Evolutionary conservation across 2,888 invertebrate genomes (phyloP), one percentile per base, ranked within the genome.

Genomic region (Luperina nickerlii): DNA sequence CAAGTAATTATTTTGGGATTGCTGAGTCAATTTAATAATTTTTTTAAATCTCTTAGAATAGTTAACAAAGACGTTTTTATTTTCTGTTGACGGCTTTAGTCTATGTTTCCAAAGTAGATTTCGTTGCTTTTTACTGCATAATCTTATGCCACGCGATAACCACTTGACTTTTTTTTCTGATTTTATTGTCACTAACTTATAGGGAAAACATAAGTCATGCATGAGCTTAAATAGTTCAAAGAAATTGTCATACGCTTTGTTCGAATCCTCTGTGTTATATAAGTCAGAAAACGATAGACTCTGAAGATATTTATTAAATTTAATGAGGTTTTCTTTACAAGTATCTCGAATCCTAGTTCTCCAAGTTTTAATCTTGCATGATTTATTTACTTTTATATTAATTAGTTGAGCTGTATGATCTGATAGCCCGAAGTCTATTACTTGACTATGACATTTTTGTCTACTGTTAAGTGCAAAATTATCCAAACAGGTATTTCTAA

Each of bases 121-220:
- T 72, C 72, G 9, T 54, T 76, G 57, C 7, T 13, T n/a, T 45
- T 67, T 42, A 27, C 45, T 68, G 42, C 76, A 80, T 24, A 54
- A 57, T 51, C 54, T n/a, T n/a, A 72, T 72, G 27, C 79, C 75
- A 27, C 62, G 48, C 11, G 79, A 72, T 20, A 80, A 0, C 73
- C 80, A 77, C 15, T 73, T 80, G 38, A 54, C n/a, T 60, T 18
- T 27, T 48, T 60, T 76, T 32, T 65, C 66, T 54, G 63, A 45
- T 48, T 38, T 69, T 66, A 57, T 66, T 24, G 69, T 76, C 20
- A 68, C 69, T 51, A 27, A 1, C 27, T 54, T 68, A 13, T 45
- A 72, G 4, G 76, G 68, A 68, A 79, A 80, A 63, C 74, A 80
- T 24, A 76, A 54, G 18, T 80, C 57, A 42, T 75, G 32, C 0